Evolutionary conservation across 1,140 invertebrate species (phyloP).

Genomic region (Scaptomyza pallida): DNA sequence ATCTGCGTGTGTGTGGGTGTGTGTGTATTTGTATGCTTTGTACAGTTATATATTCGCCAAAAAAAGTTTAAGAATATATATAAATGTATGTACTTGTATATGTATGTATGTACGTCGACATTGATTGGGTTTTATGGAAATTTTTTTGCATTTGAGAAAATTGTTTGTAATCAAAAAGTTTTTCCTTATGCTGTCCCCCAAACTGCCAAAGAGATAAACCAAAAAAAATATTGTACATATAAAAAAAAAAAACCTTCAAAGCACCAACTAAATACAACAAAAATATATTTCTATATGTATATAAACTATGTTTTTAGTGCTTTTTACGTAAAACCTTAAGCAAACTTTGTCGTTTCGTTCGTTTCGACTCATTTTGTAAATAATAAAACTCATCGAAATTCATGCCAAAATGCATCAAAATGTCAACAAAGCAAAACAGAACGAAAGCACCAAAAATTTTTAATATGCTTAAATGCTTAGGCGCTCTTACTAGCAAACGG

Average conservation of each 20-base stretch:
- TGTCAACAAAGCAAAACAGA: conserved; percentile 30
- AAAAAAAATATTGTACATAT: no score
- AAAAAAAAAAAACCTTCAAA: conserved; percentile 31
- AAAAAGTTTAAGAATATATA: neutral
- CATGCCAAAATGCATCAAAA: conserved; percentile 37
- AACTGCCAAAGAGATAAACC: conserved; percentile 51
- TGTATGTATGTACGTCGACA: conserved; percentile 9
- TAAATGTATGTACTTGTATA: conserved; percentile 12
- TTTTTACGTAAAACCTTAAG: conserved; percentile 33
- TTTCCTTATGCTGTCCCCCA: conserved; percentile 52
- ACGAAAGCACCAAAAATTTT: conserved; percentile 19
- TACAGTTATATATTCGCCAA: neutral
- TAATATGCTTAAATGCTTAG: conserved; percentile 22
- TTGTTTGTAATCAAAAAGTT: conserved; percentile 5
- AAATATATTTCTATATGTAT: conserved; percentile 11
- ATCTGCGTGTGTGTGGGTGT: conserved; percentile 14
- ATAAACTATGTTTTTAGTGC: conserved; percentile 48
- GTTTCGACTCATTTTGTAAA: conserved; percentile 70
- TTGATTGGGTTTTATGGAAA: conserved; percentile 76
- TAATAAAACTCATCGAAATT: conserved; percentile 71
- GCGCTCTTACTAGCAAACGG: neutral
- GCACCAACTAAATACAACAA: neutral
- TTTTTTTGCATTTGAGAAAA: conserved; percentile 77
- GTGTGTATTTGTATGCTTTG: conserved; percentile 31
- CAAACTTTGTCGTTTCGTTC: conserved; percentile 46